Evolutionary conservation across 1,140 invertebrate species (phyloP).

Genomic region (Calliopsis andreniformis): DNA sequence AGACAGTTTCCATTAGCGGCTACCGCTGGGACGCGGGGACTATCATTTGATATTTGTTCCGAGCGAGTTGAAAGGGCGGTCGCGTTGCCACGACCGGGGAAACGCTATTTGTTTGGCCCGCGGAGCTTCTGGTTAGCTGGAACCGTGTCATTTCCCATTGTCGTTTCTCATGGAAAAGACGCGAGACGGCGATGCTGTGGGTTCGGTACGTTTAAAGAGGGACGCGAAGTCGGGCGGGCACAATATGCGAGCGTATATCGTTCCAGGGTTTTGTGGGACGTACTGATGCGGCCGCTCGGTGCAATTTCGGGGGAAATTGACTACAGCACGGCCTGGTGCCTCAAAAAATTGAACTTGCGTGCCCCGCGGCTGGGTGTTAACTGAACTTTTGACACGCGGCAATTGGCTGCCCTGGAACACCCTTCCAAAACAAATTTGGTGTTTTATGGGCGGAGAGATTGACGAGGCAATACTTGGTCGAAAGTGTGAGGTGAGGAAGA

Average conservation of each 20-base stretch:
- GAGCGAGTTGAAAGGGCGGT: neutral
- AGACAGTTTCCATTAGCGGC: constrained; percentile 34
- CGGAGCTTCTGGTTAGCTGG: constrained; percentile 45
- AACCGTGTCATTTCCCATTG: constrained; percentile 71
- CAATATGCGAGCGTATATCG: constrained; percentile 45
- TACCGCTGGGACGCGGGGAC: neutral
- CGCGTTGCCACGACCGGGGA: constrained; percentile 11
- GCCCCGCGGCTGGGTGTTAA: neutral
- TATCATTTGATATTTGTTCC: constrained; percentile 31
- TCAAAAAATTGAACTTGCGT: neutral
- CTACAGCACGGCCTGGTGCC: constrained; percentile 28
- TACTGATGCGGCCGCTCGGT: constrained; percentile 18
- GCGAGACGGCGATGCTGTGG: constrained; percentile 35
- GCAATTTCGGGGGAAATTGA: constrained; percentile 51
- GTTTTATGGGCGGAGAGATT: neutral
- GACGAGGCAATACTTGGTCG: no score
- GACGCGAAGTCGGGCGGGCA: constrained; percentile 38
- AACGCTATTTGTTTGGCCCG: constrained; percentile 51
- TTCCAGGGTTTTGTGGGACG: constrained; percentile 34
- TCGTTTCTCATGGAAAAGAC: constrained; percentile 68
- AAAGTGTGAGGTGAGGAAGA: no score
- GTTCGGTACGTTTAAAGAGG: constrained; percentile 22
- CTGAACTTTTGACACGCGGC: neutral
- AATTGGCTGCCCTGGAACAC: neutral
- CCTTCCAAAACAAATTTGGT: neutral